phyloP scores from a whole-genome alignment of 1,140 invertebrate genomes.

The Amyelois transitella region DNA sequence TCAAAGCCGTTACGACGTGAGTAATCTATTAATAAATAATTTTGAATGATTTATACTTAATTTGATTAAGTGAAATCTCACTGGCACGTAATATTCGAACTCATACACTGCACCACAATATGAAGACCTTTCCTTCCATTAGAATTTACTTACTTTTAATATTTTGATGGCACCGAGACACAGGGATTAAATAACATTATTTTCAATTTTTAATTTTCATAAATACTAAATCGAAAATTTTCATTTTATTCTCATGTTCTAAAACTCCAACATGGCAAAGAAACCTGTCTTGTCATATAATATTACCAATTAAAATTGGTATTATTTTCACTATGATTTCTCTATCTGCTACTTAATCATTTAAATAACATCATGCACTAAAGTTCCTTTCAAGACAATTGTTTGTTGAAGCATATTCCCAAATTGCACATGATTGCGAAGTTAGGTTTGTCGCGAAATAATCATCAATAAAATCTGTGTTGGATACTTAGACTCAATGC shows the following conservation, averaged over 20 bases:
- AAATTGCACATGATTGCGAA: too few relatives aligned
- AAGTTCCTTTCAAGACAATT: conserved; percentile 28
- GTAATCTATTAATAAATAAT: conserved; percentile 34
- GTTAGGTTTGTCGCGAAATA: too few relatives aligned
- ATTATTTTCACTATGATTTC: conserved; percentile 5
- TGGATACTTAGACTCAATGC: too few relatives aligned
- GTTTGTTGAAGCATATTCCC: conserved; percentile 23
- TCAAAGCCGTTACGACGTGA: conserved; percentile 24
- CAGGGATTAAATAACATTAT: too few relatives aligned
- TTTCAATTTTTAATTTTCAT: background rate
- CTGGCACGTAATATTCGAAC: background rate
- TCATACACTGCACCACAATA: background rate
- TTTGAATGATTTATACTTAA: conserved; percentile 54
- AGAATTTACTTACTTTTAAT: too few relatives aligned
- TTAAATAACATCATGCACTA: conserved; percentile 56
- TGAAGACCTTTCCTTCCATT: background rate
- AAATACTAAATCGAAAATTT: background rate
- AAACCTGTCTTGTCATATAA: background rate
- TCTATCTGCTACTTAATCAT: conserved; percentile 24
- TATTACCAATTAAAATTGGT: background rate
- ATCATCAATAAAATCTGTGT: too few relatives aligned
- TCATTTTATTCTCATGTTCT: too few relatives aligned
- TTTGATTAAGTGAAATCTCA: conserved; percentile 50
- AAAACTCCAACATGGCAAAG: background rate
- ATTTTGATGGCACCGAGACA: background rate